Evolutionary conservation across 2,113 vertebrate species (phyloP), one percentile per base, ranked within the genome.

Genomic region (Tricholaema leucomelas): DNA sequence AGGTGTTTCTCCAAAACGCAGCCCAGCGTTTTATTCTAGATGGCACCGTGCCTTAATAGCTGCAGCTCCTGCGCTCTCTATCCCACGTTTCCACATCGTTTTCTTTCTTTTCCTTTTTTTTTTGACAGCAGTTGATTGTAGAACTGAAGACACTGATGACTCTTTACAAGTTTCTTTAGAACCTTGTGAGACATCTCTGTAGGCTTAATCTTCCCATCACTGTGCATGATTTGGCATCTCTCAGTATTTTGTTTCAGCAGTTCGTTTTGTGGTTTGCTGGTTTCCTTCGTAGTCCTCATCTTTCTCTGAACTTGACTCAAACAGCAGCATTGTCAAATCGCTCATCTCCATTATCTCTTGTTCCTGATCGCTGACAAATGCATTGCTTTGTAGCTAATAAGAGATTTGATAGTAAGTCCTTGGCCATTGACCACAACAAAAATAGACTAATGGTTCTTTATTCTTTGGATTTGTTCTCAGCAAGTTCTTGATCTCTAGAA

Each of bases 401-500:
- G 42, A 80, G 31, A 58, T 72, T 58, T 33, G n/a, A 31, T 35
- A 75, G 44, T 40, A 38, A 54, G 16, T 56, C 60, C 12, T 67
- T 71, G 75, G 35, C 38, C n/a, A 78, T 65, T 86, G 60, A 21
- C 48, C 24, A 8, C 1, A 5, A 71, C 65, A 67, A 72, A 90
- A 81, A n/a, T 20, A 78, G 59, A 36, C 35, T 69, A 35, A 40
- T 59, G 18, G 56, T 35, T 65, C 67, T 85, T 64, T 87, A 42
- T 64, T 74, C 36, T 73, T 30, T 65, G 21, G 73, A 81, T 72
- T 81, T 72, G 38, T 69, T 88, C 85, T 69, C 61, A 75, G 69
- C 38, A 48, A 86, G 70, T 69, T 94, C 83, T 90, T 90, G 69
- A 48, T 94, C 85, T 80, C 69, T 93, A 7, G 64, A 77, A 85